Evolutionary conservation across 2,113 vertebrate genomes (phyloP).

Genomic region (Conger conger): DNA sequence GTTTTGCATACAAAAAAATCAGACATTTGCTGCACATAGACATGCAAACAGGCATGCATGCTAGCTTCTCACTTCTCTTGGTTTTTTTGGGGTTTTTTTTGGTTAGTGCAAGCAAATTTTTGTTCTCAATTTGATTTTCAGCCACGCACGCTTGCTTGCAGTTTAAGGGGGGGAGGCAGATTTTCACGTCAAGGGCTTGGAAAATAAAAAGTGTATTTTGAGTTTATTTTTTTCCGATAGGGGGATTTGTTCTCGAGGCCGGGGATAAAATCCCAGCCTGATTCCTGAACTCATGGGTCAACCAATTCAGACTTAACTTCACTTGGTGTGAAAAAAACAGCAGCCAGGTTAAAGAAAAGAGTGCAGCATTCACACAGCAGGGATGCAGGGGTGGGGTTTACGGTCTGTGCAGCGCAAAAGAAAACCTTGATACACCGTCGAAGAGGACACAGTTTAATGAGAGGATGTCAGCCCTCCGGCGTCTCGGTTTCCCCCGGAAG

Average conservation of each 20-base stretch:
- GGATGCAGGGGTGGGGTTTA: not conserved
- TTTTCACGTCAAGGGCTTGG: conserved; percentile 22
- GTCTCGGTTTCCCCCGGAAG: not conserved
- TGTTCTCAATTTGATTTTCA: conserved; percentile 36
- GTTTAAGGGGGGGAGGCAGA: conserved; percentile 18
- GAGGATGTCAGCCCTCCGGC: not conserved
- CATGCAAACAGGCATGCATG: conserved; percentile 69
- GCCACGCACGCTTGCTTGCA: not conserved
- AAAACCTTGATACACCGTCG: not conserved
- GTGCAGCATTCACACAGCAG: conserved; percentile 20
- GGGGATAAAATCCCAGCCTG: not conserved
- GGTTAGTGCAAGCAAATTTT: conserved; percentile 52
- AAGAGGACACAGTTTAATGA: not conserved
- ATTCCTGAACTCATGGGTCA: not conserved
- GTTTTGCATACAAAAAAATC: conserved; percentile 52
- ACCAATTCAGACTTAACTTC: not conserved
- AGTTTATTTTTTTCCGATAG: not conserved
- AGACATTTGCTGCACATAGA: conserved; percentile 64
- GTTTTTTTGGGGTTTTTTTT: not conserved
- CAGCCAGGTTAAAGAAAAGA: conserved; percentile 9
- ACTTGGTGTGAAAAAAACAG: conserved; percentile 12
- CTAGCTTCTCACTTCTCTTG: conserved; percentile 32
- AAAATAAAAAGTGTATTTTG: not conserved
- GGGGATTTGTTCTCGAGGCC: not conserved
- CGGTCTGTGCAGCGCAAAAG: not conserved